Percentiles rank a stretch among this genome's conserved stretches.
Conservation (phyloP, 2,888 invertebrate species). For the Ptychoptera contaminata region DNA sequence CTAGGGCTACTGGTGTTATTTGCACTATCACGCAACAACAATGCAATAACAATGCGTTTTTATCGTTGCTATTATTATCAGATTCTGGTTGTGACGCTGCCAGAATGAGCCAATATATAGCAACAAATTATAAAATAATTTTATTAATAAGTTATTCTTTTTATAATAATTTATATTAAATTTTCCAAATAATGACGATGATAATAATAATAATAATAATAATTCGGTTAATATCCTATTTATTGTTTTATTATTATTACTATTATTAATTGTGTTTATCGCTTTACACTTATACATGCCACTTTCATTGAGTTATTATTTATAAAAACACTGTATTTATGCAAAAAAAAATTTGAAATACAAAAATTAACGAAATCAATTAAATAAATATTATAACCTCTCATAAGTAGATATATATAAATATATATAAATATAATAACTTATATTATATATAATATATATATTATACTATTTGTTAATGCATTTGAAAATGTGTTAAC, state of each 20-base stretch:
- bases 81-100: slow-evolving; percentile 27
- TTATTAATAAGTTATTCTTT: neutral
- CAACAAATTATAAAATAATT: neutral
- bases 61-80: slow-evolving; percentile 28
- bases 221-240: too few species aligned
- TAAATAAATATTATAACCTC: too few species aligned
- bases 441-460: too few species aligned
- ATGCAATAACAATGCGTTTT: slow-evolving; percentile 33
- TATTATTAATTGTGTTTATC: slow-evolving; percentile 1
- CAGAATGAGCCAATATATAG: slow-evolving; percentile 26
- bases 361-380: neutral
- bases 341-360: neutral
- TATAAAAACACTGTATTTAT: neutral
- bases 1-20: slow-evolving; percentile 30
- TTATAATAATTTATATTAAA: neutral
- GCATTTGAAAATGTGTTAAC: too few species aligned
- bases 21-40: slow-evolving; percentile 35
- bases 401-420: too few species aligned
- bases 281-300: slow-evolving; percentile 13
- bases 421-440: too few species aligned
- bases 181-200: neutral
- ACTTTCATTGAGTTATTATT: slow-evolving; percentile 11
- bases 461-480: too few species aligned
- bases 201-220: too few species aligned
- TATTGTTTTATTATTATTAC: slow-evolving; percentile 1